Evolutionary conservation across 2,888 invertebrate genomes (phyloP), one percentile per base, ranked within the genome.

Genomic region (Pristionchus mayeri): DNA sequence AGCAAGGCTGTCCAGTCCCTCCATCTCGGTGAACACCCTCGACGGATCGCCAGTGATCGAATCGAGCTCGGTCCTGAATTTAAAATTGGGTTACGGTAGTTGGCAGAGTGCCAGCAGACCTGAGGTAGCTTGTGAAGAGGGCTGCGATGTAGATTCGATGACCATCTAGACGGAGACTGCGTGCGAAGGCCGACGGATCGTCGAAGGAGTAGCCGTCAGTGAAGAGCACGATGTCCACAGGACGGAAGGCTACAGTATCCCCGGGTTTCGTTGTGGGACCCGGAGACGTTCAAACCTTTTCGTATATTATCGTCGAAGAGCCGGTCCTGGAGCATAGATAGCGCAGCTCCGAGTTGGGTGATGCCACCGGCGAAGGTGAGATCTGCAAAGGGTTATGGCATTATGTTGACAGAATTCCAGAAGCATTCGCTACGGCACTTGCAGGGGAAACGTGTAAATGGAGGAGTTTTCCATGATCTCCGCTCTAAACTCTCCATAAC

Each of bases 141-240:
- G 50, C 76, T 11, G 50, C 76, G 21, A 50, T 30, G 50, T 78
- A 78, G 76, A 78, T 78, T 9, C 76, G 48, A 50, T 78, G 76
- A 16, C 76, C 76, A 27, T 7, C 30, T 21, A 50, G 27, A 16
- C 48, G 76, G n/a, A 78, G 76, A n/a, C 21, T 50, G 11, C 76
- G 21, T 2, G 76, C 48, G 27, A 40, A 4, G 30, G 21, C 3
- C 7, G 76, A 50, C 13, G 76, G 76, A 50, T 78, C 76, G 30
- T 78, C 76, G 50, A 78, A 78, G 2, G 76, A 78, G 30, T 78
- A 78, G 13, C 76, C 76, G 40, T 78, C 76, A 27, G 76, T 78
- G 76, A 78, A 78, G 30, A 78, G 50, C 6, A 78, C 76, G 34
- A 78, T 78, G 30, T 78, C 76, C 48, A 78, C n/a, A 21, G 76